Conservation (phyloP, 2,888 invertebrate genomes). For the Chrysolina oricalcia region DNA sequence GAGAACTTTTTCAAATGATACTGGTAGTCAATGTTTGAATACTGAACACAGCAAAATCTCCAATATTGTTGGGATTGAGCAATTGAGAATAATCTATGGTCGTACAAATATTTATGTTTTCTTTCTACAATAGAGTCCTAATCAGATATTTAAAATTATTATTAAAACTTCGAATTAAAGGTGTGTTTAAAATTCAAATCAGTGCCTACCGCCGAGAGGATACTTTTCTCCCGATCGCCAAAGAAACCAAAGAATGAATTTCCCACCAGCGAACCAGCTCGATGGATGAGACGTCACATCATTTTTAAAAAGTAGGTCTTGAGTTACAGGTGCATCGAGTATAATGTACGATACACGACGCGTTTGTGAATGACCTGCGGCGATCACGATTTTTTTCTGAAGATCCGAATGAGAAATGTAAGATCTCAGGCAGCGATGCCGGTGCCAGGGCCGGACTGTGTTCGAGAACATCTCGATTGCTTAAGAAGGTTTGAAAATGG, state of each 20-base stretch:
- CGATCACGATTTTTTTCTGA: constrained; percentile 49
- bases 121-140: too few species aligned
- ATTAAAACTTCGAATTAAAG: too few species aligned
- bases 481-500: not conserved
- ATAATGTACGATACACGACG: constrained; percentile 27
- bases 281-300: constrained; percentile 11
- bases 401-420: constrained; percentile 31
- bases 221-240: not conserved
- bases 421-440: constrained; percentile 16
- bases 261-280: not conserved
- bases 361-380: constrained; percentile 42
- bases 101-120: too few species aligned
- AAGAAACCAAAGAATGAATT: not conserved
- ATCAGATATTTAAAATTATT: too few species aligned
- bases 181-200: not conserved
- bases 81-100: too few species aligned
- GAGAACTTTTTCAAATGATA: too few species aligned
- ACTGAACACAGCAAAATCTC: too few species aligned
- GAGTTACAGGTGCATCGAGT: constrained; percentile 51
- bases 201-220: not conserved
- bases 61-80: too few species aligned
- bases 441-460: not conserved
- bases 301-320: constrained; percentile 54
- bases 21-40: too few species aligned
- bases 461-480: not conserved